Conservation (phyloP, 1,140 invertebrate species). For the Calephelis nemesis region DNA sequence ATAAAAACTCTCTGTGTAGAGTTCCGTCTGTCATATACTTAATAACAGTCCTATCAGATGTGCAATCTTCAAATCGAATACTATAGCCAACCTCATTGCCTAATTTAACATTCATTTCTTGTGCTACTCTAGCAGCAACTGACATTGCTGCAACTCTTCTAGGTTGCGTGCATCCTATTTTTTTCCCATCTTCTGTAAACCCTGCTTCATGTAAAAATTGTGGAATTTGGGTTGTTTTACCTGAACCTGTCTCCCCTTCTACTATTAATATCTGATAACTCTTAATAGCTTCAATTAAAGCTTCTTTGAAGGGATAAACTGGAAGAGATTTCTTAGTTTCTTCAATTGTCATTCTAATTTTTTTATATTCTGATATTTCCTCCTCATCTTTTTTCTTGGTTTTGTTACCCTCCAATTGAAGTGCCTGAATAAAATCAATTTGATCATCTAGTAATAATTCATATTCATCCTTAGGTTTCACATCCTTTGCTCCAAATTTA, state of each 20-base stretch:
- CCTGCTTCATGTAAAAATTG: constrained; percentile 97
- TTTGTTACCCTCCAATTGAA: constrained; percentile 93
- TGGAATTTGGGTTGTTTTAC: constrained; percentile 99
- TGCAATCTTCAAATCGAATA: constrained; percentile 99
- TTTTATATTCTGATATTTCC: constrained; percentile 83
- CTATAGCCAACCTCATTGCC: constrained; percentile 99
- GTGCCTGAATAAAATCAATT: constrained; percentile 97
- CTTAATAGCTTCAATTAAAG: constrained; percentile 92
- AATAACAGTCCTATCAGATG: constrained; percentile 96
- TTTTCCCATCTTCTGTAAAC: constrained; percentile 89
- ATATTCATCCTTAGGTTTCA: constrained; percentile 89
- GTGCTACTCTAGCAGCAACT: constrained; percentile 98
- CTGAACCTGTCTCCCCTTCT: constrained; percentile 98
- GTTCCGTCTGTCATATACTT: constrained; percentile 99
- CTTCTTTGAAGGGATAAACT: constrained; percentile 95
- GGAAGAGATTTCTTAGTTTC: constrained; percentile 97
- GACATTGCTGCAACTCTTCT: constrained; percentile 99
- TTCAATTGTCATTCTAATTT: constrained; percentile 90
- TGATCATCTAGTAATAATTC: constrained; percentile 96
- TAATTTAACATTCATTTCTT: constrained; percentile 99
- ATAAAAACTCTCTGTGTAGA: constrained; percentile 96
- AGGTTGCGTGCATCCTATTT: constrained; percentile 97
- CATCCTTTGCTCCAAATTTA: constrained; percentile 95
- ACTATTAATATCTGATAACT: constrained; percentile 97
- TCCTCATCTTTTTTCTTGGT: constrained; percentile 79